phyloP scores from a whole-genome alignment of 2,888 invertebrate species.

The Latheticus oryzae region DNA sequence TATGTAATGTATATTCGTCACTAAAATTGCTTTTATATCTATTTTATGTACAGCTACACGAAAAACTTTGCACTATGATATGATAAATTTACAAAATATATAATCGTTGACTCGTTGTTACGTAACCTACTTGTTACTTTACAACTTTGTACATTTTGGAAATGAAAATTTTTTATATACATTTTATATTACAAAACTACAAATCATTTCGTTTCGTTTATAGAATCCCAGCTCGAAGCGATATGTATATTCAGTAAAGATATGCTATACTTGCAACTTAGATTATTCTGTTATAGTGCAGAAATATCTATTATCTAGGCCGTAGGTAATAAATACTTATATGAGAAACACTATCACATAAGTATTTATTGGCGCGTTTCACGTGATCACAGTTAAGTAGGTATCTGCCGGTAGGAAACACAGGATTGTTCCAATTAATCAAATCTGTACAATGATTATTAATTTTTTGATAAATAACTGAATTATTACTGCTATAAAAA shows the following conservation, averaged over 20 bases:
- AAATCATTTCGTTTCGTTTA: slow-evolving; percentile 44
- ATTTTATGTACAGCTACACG: slow-evolving; percentile 53
- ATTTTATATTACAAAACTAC: slow-evolving; percentile 57
- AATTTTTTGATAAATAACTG: slow-evolving; percentile 2
- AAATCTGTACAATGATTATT: not conserved
- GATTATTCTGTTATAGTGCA: slow-evolving; percentile 38
- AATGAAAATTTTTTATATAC: slow-evolving; percentile 48
- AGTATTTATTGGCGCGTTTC: slow-evolving; percentile 50
- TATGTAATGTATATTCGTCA: slow-evolving; percentile 52
- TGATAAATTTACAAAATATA: slow-evolving; percentile 63
- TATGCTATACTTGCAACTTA: slow-evolving; percentile 55
- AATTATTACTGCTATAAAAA: no score
- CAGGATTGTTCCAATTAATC: slow-evolving; percentile 26
- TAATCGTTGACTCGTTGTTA: slow-evolving; percentile 53
- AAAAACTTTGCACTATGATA: slow-evolving; percentile 56
- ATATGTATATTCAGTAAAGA: slow-evolving; percentile 65
- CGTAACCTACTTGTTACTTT: slow-evolving; percentile 57
- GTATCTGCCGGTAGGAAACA: slow-evolving; percentile 47
- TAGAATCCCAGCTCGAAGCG: slow-evolving; percentile 66
- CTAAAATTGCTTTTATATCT: slow-evolving; percentile 52
- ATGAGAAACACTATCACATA: slow-evolving; percentile 30
- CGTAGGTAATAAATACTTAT: slow-evolving; percentile 29
- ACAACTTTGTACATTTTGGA: slow-evolving; percentile 58
- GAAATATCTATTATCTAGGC: slow-evolving; percentile 39
- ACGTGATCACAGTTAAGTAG: slow-evolving; percentile 63